phyloP scores from a whole-genome alignment of 2,797 vertebrate species.

The Melanotaenia maccullochi region DNA sequence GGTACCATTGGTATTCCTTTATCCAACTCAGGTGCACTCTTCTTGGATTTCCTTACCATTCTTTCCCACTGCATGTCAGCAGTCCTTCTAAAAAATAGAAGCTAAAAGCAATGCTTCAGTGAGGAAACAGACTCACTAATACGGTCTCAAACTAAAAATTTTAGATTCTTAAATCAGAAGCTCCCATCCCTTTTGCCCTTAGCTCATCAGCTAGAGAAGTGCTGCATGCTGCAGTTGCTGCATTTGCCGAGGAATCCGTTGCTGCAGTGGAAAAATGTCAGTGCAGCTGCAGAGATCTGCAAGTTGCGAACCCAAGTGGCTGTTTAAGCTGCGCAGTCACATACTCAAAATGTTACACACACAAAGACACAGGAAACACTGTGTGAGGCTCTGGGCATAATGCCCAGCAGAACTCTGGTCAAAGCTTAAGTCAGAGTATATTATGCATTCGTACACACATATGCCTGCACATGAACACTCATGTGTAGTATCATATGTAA shows the following conservation, averaged over 20 bases:
- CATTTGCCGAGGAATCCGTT: conserved; percentile 46
- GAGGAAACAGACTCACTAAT: conserved; percentile 21
- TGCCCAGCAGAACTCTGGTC: conserved; percentile 56
- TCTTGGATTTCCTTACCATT: conserved; percentile 69
- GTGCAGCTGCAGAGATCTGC: conserved; percentile 55
- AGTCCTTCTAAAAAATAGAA: conserved; percentile 27
- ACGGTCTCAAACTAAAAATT: conserved; percentile 27
- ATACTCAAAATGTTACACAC: conserved; percentile 43
- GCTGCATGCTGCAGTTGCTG: conserved; percentile 46
- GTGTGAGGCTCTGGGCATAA: conserved; percentile 57
- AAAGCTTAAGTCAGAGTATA: conserved; percentile 25
- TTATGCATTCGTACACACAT: conserved; percentile 10
- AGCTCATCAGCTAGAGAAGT: conserved; percentile 29
- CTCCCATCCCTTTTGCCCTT: conserved; percentile 36
- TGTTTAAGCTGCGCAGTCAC: conserved; percentile 59
- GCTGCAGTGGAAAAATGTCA: conserved; percentile 38
- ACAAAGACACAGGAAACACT: conserved; percentile 68
- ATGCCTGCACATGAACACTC: conserved; percentile 6
- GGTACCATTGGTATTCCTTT: conserved; percentile 72
- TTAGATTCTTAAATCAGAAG: conserved; percentile 61
- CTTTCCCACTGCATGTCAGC: conserved; percentile 12
- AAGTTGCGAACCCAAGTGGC: conserved; percentile 49
- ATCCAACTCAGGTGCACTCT: conserved; percentile 53
- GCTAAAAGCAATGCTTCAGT: conserved; percentile 34
- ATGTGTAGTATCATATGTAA: neutral